Percentiles rank a stretch among this genome's conserved stretches.
phyloP scores from a whole-genome alignment of 2,797 vertebrate genomes.

The Borostomias antarcticus region DNA sequence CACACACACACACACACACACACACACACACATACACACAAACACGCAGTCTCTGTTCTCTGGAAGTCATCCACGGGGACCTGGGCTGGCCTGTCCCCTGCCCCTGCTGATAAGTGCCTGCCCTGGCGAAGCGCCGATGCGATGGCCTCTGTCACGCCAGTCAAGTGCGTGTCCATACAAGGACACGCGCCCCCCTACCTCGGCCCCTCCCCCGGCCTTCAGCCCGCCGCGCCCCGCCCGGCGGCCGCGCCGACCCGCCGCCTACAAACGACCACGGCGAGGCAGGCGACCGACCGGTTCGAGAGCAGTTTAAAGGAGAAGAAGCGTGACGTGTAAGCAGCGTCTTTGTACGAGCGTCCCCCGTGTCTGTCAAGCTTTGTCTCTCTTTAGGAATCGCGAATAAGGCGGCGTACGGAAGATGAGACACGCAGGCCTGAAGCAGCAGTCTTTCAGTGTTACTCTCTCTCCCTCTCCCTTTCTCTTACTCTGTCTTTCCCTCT shows the following conservation, averaged over 20 bases:
- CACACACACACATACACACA: conserved; percentile 24
- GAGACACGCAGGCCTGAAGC: conserved; percentile 67
- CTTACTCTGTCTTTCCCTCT: neutral
- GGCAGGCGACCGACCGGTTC: too few relatives aligned
- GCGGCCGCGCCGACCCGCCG: too few relatives aligned
- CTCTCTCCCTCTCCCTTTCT: neutral
- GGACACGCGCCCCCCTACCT: conserved; percentile 67
- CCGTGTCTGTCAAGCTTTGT: conserved; percentile 40
- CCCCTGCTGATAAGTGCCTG: conserved; percentile 64
- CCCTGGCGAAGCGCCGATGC: conserved; percentile 54
- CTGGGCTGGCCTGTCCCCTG: conserved; percentile 53
- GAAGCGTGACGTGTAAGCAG: conserved; percentile 49
- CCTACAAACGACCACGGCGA: too few relatives aligned
- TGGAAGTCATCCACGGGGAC: conserved; percentile 70
- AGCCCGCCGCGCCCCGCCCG: conserved; percentile 42
- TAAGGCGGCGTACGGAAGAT: conserved; percentile 40
- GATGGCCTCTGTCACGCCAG: conserved; percentile 64
- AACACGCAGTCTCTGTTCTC: conserved; percentile 47
- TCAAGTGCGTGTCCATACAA: conserved; percentile 75
- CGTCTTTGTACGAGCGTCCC: conserved; percentile 44
- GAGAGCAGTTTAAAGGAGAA: too few relatives aligned
- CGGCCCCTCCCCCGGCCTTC: conserved; percentile 49
- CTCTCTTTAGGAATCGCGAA: conserved; percentile 49
- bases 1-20: neutral
- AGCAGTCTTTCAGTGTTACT: neutral